phyloP scores from a whole-genome alignment of 2,888 invertebrate genomes.

The Dolichopus griseipennis region DNA sequence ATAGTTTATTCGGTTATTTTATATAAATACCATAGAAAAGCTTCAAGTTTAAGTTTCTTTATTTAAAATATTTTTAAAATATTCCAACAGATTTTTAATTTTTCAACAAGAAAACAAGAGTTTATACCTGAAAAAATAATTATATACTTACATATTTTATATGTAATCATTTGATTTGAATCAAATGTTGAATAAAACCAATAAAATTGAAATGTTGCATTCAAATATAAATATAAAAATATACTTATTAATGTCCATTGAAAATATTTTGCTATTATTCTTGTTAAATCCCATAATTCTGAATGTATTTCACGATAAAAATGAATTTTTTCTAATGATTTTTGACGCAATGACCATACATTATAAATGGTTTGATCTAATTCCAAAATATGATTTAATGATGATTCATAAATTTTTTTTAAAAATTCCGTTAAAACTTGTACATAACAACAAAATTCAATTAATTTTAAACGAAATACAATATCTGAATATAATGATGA shows the following conservation, averaged over 20 bases:
- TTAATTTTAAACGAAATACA: neutral
- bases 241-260: neutral
- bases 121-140: too few species aligned
- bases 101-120: too few species aligned
- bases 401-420: neutral
- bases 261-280: neutral
- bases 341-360: neutral
- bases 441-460: conserved; percentile 9
- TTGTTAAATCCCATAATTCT: neutral
- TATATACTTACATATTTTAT: neutral
- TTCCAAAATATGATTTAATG: too few species aligned
- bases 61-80: too few species aligned
- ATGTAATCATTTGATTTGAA: neutral
- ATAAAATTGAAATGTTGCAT: neutral
- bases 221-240: conserved; percentile 7
- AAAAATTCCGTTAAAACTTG: neutral
- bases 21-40: too few species aligned
- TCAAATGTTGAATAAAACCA: neutral
- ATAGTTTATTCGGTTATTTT: too few species aligned
- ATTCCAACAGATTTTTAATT: too few species aligned
- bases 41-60: too few species aligned
- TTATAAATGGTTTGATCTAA: neutral
- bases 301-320: conserved; percentile 2
- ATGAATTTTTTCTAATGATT: neutral
- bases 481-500: neutral